Base-by-base conservation (phyloP, 2,888 invertebrate species). In the Carabus problematicus region DNA sequence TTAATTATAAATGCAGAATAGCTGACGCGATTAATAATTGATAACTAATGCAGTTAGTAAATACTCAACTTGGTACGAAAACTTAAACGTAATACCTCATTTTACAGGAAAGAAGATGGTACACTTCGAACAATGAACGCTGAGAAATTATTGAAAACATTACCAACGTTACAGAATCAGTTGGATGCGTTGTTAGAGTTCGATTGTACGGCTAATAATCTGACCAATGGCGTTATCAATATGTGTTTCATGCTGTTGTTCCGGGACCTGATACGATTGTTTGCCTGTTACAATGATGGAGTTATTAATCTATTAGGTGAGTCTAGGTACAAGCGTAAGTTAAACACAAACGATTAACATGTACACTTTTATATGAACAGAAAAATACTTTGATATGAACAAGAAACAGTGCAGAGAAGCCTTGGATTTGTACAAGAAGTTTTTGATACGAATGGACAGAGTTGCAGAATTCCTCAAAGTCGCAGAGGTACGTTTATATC, bases 301-400 rank as follows among this genome's bases (percentile, higher is more conserved):
- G 96, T 98, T 77, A 99, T 98, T 78, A 98, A 98, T 85, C 88
- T 98, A 75, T 85, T 98, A 84, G 91, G 91, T 90, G 80, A 41
- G n/a, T 40, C 18, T 18, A 56, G 56, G 3, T 45, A 45, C 18
- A 14, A 16, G 16, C 11, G 16, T n/a, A 19, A 16, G 18, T 29
- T 9, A 18, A 18, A 18, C 49, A 55, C 19, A 7, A 19, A 54
- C 55, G 16, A 39, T 54, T 16, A 18, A 54, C 19, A 40, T 56
- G 7, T 39, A 29, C 9, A 3, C 14, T 2, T 8, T 59, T 40
- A 8, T 71, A 68, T 71, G 79, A 80, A 11, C 77, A 87, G 98
- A 99, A 86, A 98, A 99, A 84, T 99, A 95, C 85, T 99, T 99
- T 83, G 97, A 98, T 82, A 98, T 99, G 98, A 98, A 98, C 85